Evolutionary conservation across 2,888 invertebrate genomes (phyloP), one percentile per base, ranked within the genome.

Genomic region (Ophion slaviceki): DNA sequence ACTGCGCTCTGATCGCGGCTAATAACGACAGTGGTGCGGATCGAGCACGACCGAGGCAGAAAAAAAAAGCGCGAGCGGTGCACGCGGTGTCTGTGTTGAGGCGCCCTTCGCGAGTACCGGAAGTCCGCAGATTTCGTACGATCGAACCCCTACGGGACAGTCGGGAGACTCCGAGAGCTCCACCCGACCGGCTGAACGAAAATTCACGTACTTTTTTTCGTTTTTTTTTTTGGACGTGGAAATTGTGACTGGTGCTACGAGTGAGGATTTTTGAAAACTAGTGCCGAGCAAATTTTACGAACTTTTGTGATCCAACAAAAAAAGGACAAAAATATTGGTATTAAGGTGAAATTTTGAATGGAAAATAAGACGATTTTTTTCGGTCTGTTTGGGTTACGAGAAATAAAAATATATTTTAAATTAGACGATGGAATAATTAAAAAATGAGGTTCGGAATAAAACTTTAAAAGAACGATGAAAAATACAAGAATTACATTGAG

Each of bases 401-500:
- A 40, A 40, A 40, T 40, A 40, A 40, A 40, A 40, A 8, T 8
- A 40, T 3, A 40, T 8, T 40, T 7, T 40, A 24, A 45, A 6
- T 6, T 0, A 24, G 24, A 28, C 0, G 2, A 71, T 17, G 0
- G 14, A 71, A 57, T 24, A 71, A 10, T n/a, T n/a, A 6, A 10
- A 20, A 59, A n/a, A 20, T 20, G 53, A 53, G 32, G 17, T 20
- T 36, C 20, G 28, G 7, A 11, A 0, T 28, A 8, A 8, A 53
- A 10, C 7, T 24, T 17, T 17, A 14, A 53, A 17, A 53, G 17
- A 5, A 53, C 17, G 14, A 53, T 14, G 5, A 2, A 53, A 17
- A 53, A 53, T 17, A 5, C 53, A 17, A 53, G 14, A n/a, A 66
- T 66, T 2, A 28, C 36, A 14, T 61, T 87, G 86, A 76, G 61